A percentile compares a stretch with the other conserved stretches of the same genome.
Evolutionary conservation across 2,888 invertebrate genomes (phyloP).

Genomic region (Cryptocheilus praepositus): DNA sequence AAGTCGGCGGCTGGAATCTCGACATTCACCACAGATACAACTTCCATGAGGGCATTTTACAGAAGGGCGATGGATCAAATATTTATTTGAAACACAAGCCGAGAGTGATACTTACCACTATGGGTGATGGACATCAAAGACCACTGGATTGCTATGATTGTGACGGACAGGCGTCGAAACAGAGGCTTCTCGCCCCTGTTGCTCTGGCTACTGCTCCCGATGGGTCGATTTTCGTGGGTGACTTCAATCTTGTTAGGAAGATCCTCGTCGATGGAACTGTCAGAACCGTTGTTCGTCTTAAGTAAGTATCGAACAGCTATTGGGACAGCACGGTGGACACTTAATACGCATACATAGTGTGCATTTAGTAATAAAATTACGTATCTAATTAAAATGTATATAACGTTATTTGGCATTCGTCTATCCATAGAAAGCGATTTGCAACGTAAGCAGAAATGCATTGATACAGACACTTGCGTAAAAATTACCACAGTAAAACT

Average conservation of each 20-base stretch:
- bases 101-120: conserved; percentile 90
- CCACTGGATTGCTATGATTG: conserved; percentile 90
- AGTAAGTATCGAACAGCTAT: conserved; percentile 79
- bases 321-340: no score
- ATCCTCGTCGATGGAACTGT: conserved; percentile 91
- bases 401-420: no score
- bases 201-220: conserved; percentile 94
- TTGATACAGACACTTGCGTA: no score
- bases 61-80: conserved; percentile 98
- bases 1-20: conserved; percentile 98
- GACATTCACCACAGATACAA: conserved; percentile 99
- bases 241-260: conserved; percentile 94
- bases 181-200: conserved; percentile 92
- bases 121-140: conserved; percentile 94
- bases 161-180: conserved; percentile 86
- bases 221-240: conserved; percentile 95
- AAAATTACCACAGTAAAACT: not conserved
- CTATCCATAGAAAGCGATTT: no score
- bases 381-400: no score
- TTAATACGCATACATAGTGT: no score
- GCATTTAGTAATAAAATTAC: no score
- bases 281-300: conserved; percentile 86
- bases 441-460: no score
- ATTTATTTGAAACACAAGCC: conserved; percentile 96
- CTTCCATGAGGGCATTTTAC: conserved; percentile 97